These are phyloP conservation scores for Molorchus minor DNA, from an alignment of 2,888 invertebrate genomes.

Conservation along the genomic window DNA sequence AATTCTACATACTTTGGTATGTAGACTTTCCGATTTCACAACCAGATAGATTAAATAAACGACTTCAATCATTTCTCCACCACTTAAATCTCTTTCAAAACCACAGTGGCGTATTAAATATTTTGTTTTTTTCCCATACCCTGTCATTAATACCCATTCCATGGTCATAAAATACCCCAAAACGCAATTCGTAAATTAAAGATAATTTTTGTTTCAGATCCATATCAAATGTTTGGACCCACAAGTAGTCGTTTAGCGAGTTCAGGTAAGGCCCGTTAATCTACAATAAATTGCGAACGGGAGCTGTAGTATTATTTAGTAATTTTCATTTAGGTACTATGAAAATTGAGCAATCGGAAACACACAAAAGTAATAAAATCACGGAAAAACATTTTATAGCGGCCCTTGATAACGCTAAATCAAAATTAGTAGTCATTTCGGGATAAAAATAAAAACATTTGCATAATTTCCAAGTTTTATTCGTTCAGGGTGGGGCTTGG, in stretches of 20 bases:
- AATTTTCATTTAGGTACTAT: conserved; percentile 17
- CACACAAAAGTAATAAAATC: conserved; percentile 25
- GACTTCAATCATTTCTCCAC: too few species aligned
- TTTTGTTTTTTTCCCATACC: background rate
- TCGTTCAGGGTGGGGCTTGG: conserved; percentile 7
- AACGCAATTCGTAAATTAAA: conserved; percentile 42
- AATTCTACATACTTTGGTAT: too few species aligned
- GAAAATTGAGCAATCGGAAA: conserved; percentile 29
- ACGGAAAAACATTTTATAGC: conserved; percentile 25
- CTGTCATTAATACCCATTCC: conserved; percentile 27
- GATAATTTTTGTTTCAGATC: conserved; percentile 75
- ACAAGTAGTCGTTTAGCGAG: conserved; percentile 96
- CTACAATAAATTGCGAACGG: conserved; percentile 34
- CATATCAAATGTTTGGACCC: conserved; percentile 97
- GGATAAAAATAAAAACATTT: conserved; percentile 21
- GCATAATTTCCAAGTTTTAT: conserved; percentile 16
- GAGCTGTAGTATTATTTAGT: conserved; percentile 16
- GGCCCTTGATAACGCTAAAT: conserved; percentile 20
- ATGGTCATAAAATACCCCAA: conserved; percentile 20
- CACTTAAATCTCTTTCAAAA: too few species aligned
- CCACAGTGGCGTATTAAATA: too few species aligned
- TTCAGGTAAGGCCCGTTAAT: conserved; percentile 75
- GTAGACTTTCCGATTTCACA: too few species aligned
- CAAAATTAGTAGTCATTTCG: conserved; percentile 20
- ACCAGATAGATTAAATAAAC: too few species aligned